Percentiles rank a stretch among this genome's conserved stretches.
These are phyloP conservation scores for Drosophila mimica DNA, from an alignment of 2,888 invertebrate genomes.

Conservation along the genomic window DNA sequence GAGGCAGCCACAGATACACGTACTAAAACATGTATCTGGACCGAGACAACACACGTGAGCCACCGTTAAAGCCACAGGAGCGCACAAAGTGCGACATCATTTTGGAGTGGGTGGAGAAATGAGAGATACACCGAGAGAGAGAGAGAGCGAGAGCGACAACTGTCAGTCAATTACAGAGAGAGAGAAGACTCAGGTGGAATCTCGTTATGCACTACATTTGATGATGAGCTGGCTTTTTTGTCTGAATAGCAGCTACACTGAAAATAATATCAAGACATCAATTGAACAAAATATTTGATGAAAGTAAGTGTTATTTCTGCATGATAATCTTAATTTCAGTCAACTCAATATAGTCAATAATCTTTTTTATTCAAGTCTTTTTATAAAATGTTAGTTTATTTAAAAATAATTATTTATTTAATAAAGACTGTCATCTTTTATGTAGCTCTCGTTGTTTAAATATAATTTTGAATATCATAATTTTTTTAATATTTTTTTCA, in stretches of 20 bases:
- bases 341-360: background rate
- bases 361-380: background rate
- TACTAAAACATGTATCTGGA: slow-evolving; percentile 14
- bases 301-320: background rate
- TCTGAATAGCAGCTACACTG: background rate
- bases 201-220: slow-evolving; percentile 18
- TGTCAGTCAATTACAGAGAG: background rate
- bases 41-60: slow-evolving; percentile 29
- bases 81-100: slow-evolving; percentile 23
- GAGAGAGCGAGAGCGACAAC: background rate
- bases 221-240: slow-evolving; percentile 10
- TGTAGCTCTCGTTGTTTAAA: background rate
- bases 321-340: background rate
- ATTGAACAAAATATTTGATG: background rate
- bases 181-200: slow-evolving; percentile 1
- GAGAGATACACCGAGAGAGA: background rate
- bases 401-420: background rate
- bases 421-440: background rate
- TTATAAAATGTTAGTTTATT: background rate
- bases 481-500: background rate
- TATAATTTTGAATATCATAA: background rate
- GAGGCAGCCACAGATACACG: slow-evolving; percentile 6
- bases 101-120: slow-evolving; percentile 16
- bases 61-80: slow-evolving; percentile 55
- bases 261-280: background rate